phyloP scores from a whole-genome alignment of 2,797 vertebrate genomes.

The Cossypha dichroa region DNA sequence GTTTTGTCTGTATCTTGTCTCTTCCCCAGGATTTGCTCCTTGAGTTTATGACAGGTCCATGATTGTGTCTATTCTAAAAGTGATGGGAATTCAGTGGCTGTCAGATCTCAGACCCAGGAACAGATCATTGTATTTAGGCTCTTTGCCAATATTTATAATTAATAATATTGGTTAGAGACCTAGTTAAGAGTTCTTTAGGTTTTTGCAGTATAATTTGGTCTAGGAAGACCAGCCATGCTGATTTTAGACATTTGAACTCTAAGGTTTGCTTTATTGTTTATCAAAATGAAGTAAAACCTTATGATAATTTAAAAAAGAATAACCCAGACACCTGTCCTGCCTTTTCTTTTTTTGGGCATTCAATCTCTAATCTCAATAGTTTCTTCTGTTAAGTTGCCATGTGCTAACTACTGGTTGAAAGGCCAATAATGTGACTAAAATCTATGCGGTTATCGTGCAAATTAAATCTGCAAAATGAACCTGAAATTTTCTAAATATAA shows the following conservation, averaged over 20 bases:
- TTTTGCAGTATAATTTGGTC: neutral
- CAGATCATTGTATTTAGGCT: neutral
- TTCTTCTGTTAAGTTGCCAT: neutral
- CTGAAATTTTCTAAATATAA: neutral
- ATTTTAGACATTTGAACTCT: neutral
- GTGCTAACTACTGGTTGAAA: neutral
- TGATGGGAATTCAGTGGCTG: neutral
- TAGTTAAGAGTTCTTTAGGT: neutral
- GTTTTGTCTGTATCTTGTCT: neutral
- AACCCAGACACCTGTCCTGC: neutral
- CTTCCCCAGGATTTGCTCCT: neutral
- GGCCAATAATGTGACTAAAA: neutral
- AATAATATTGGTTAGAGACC: neutral
- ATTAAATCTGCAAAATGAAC: neutral
- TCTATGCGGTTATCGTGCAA: neutral
- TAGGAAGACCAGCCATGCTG: neutral
- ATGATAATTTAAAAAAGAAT: neutral
- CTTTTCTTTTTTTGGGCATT: neutral
- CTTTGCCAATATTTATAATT: neutral
- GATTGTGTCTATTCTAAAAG: neutral
- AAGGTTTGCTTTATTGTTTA: neutral
- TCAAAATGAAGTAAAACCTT: neutral
- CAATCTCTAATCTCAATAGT: neutral
- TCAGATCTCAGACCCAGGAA: neutral
- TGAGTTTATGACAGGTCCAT: rapidly evolving